Evolutionary conservation across 2,797 vertebrate genomes (phyloP).

Genomic region (Delichon dasypus): DNA sequence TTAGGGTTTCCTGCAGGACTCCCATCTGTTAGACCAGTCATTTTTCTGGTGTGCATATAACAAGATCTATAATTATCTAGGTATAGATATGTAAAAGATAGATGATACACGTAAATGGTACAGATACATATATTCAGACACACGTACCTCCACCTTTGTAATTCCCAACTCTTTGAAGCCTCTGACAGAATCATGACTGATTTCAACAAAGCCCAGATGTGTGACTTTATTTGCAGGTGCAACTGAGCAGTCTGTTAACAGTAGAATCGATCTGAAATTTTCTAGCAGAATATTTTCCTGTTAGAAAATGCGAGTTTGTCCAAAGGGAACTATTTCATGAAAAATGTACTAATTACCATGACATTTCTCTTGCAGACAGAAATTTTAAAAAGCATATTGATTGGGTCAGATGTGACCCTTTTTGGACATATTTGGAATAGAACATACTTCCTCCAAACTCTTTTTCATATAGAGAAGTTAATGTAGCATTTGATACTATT

Average conservation of each 20-base stretch:
- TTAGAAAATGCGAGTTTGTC: slow-evolving; percentile 32
- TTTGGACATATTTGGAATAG: slow-evolving; percentile 22
- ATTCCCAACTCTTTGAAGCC: neutral
- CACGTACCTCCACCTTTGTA: neutral
- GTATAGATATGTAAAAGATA: slow-evolving; percentile 38
- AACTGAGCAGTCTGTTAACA: neutral
- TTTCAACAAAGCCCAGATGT: neutral
- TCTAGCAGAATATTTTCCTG: neutral
- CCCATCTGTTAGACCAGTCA: slow-evolving; percentile 63
- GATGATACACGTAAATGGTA: neutral
- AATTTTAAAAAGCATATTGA: neutral
- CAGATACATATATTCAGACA: neutral
- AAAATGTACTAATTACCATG: neutral
- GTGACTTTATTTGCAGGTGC: slow-evolving; percentile 15
- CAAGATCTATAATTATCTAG: slow-evolving; percentile 56
- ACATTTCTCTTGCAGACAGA: slow-evolving; percentile 47
- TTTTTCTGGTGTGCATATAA: slow-evolving; percentile 34
- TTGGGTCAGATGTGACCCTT: neutral
- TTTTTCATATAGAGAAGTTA: neutral
- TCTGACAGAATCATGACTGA: slow-evolving; percentile 5
- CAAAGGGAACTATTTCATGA: slow-evolving; percentile 25
- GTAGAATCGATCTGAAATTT: neutral
- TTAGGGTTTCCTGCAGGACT: slow-evolving; percentile 60
- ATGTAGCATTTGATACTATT: neutral
- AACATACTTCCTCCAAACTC: neutral